phyloP scores from a whole-genome alignment of 92 coral and sea anemone genomes.

The Epizoanthus fatuus region DNA sequence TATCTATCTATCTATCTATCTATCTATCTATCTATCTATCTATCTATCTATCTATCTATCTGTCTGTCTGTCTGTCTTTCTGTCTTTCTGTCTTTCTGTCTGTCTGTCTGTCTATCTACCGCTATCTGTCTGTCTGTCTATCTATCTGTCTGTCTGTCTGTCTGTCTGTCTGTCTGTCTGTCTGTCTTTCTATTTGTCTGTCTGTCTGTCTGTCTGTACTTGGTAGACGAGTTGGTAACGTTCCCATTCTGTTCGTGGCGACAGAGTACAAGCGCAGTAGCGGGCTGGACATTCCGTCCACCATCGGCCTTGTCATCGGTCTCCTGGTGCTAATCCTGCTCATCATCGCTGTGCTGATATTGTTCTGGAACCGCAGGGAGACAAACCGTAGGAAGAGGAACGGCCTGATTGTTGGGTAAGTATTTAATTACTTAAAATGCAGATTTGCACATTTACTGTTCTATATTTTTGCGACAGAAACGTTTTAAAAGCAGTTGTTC shows the following conservation, averaged over 20 bases:
- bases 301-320: background rate
- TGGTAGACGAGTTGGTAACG: background rate
- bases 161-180: background rate
- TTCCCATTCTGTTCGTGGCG: background rate
- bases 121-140: no score
- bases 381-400: constrained; percentile 19
- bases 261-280: background rate
- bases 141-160: background rate
- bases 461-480: no score
- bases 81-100: background rate
- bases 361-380: background rate
- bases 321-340: background rate
- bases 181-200: background rate
- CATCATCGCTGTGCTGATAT: background rate
- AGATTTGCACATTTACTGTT: no score
- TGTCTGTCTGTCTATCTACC: background rate
- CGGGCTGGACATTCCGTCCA: background rate
- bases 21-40: background rate
- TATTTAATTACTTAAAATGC: no score
- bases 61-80: background rate
- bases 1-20: no score
- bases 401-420: constrained; percentile 32
- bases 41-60: background rate
- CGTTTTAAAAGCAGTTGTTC: no score
- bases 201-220: background rate